Evolutionary conservation across 2,888 invertebrate genomes (phyloP).

Genomic region (Geophilus truncorum): DNA sequence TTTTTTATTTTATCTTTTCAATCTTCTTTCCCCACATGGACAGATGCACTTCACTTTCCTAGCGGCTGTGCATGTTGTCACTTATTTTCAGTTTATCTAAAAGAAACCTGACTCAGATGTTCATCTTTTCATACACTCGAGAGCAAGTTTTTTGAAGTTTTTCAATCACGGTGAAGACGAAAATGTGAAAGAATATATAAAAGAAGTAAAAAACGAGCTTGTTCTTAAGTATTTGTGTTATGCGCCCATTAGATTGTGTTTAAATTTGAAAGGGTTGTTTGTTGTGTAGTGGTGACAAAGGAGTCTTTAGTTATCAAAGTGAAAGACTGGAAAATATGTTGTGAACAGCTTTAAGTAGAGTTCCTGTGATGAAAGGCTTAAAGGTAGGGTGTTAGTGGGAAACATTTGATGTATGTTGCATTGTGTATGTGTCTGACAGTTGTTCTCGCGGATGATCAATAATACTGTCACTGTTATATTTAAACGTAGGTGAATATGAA

Average conservation of each 20-base stretch:
- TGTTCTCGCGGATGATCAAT: neutral
- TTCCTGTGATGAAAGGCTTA: conserved; percentile 5
- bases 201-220: neutral
- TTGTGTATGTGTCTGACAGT: conserved; percentile 12
- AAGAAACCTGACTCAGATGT: neutral
- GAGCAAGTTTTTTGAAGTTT: neutral
- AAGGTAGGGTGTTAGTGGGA: conserved; percentile 4
- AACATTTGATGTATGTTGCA: conserved; percentile 17
- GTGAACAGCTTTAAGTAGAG: neutral
- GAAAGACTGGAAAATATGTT: neutral
- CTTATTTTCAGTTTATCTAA: conserved; percentile 1
- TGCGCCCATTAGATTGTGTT: neutral
- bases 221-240: neutral
- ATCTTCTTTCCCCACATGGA: conserved; percentile 19
- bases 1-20: conserved; percentile 9
- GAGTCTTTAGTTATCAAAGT: neutral
- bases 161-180: neutral
- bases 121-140: neutral
- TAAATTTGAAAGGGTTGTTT: neutral
- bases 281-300: neutral
- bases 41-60: conserved; percentile 17
- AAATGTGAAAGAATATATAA: neutral
- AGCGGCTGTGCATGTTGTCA: conserved; percentile 2
- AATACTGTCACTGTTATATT: neutral
- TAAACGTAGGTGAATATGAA: neutral